These are phyloP conservation scores for Trematomus loennbergii DNA, from an alignment of 2,113 vertebrate genomes.

Conservation along the genomic window DNA sequence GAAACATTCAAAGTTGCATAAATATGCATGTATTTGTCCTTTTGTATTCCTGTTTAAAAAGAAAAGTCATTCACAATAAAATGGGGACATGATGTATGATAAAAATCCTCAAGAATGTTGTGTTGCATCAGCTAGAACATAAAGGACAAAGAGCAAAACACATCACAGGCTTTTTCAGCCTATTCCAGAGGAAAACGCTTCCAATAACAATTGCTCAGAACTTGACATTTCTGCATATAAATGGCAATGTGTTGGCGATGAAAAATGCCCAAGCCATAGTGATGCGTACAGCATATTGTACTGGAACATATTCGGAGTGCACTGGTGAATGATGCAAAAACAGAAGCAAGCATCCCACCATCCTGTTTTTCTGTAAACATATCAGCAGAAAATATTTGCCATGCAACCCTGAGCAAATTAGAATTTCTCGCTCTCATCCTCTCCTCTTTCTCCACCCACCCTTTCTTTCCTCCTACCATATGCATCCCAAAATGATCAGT, in stretches of 20 bases:
- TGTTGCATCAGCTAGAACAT: slow-evolving; percentile 1
- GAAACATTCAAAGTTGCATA: not conserved
- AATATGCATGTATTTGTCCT: not conserved
- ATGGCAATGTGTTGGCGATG: not conserved
- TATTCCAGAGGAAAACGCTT: not conserved
- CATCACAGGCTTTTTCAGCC: not conserved
- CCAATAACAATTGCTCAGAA: not conserved
- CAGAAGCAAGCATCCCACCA: slow-evolving; percentile 41
- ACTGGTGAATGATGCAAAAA: slow-evolving; percentile 10
- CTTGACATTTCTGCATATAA: not conserved
- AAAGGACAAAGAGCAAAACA: slow-evolving; percentile 3
- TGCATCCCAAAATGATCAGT: slow-evolving; percentile 54
- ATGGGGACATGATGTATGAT: slow-evolving; percentile 31
- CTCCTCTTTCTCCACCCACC: slow-evolving; percentile 51
- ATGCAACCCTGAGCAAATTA: slow-evolving; percentile 61
- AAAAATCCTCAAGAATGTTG: slow-evolving; percentile 10
- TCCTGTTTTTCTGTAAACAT: slow-evolving; percentile 57
- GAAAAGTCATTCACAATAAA: slow-evolving; percentile 30
- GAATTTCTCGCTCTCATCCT: slow-evolving; percentile 52
- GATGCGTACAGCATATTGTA: not conserved
- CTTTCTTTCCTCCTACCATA: slow-evolving; percentile 54
- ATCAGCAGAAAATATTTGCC: slow-evolving; percentile 55
- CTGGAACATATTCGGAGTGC: slow-evolving; percentile 14
- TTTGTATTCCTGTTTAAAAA: not conserved
- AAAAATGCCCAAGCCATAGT: not conserved